Evolutionary conservation across 2,113 vertebrate genomes (phyloP), one percentile per base, ranked within the genome.

Genomic region (Dinomys branickii): DNA sequence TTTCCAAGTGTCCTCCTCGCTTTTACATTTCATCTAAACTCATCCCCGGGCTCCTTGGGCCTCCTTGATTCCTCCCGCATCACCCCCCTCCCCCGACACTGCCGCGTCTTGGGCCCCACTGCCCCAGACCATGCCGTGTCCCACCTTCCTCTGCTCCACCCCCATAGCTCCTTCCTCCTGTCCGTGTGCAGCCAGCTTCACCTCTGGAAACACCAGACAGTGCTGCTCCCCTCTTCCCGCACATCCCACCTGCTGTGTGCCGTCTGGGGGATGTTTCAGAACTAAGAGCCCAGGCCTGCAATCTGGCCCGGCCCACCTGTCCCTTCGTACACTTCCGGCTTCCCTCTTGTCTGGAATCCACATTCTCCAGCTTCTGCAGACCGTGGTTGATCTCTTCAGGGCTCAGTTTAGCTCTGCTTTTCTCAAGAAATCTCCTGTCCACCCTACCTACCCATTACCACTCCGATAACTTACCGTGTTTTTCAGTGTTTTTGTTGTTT

Each of bases 61-160:
- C 9, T 69, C 16, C 54, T 5, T 3, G 5, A 3, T 1, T 0
- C 52, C 41, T 44, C n/a, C 41, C 91, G 6, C 7, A 30, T 7
- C 14, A 20, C 52, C 3, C 30, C 44, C 65, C 7, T 30, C 63
- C 14, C 7, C 11, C n/a, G 10, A 9, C 3, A 1, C 28, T 67
- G 19, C n/a, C 61, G 6, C 47, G 0, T 33, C 52, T 85, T 52
- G 33, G 2, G 13, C n/a, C 52, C 7, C 13, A 8, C 5, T 7
- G 73, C 26, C 0, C 26, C 41, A 78, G 44, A 13, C 44, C 75
- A 2, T 24, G 3, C 44, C 19, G 44, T 38, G 11, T 88, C 7
- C 2, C 54, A 19, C 3, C 5, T 50, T 83, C 59, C 41, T 44
- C 0, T 52, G 16, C 69, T n/a, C 19, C 11, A 1, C 38, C 22